These are phyloP conservation scores for Ips nitidus DNA, from an alignment of 1,140 invertebrate genomes.

Conservation along the genomic window DNA sequence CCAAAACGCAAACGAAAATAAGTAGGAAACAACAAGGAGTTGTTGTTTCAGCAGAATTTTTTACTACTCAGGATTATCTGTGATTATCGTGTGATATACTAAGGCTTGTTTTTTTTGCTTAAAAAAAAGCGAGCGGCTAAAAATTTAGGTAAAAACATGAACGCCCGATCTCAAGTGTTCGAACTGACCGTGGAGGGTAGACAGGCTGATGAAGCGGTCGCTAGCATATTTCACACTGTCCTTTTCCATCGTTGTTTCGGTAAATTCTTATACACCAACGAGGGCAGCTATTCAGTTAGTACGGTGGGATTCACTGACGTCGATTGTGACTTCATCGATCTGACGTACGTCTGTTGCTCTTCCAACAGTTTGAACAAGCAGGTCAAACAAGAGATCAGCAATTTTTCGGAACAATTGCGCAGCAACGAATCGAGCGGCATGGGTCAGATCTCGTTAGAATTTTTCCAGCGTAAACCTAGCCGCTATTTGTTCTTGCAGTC, in stretches of 20 bases:
- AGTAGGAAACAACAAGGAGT: neutral
- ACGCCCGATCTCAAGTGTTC: slow-evolving; percentile 84
- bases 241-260: slow-evolving; percentile 92
- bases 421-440: slow-evolving; percentile 70
- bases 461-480: slow-evolving; percentile 88
- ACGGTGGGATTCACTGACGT: slow-evolving; percentile 94
- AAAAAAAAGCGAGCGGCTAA: neutral
- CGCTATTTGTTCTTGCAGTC: slow-evolving; percentile 82
- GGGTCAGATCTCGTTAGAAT: slow-evolving; percentile 91
- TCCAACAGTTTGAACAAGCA: slow-evolving; percentile 74
- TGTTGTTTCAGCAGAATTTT: slow-evolving; percentile 23
- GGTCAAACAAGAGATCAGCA: slow-evolving; percentile 78
- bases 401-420: slow-evolving; percentile 83
- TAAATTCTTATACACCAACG: slow-evolving; percentile 93
- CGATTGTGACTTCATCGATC: slow-evolving; percentile 96
- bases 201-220: slow-evolving; percentile 93
- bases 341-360: slow-evolving; percentile 94
- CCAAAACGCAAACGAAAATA: slow-evolving; percentile 22
- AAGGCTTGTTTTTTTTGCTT: slow-evolving; percentile 22
- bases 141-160: slow-evolving; percentile 63
- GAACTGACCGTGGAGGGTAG: slow-evolving; percentile 88
- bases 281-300: slow-evolving; percentile 92
- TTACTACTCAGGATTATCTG: slow-evolving; percentile 39
- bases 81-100: slow-evolving; percentile 42
- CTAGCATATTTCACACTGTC: slow-evolving; percentile 93